phyloP scores from a whole-genome alignment of 2,797 vertebrate species.

The Gymnoscopelus microlampas region DNA sequence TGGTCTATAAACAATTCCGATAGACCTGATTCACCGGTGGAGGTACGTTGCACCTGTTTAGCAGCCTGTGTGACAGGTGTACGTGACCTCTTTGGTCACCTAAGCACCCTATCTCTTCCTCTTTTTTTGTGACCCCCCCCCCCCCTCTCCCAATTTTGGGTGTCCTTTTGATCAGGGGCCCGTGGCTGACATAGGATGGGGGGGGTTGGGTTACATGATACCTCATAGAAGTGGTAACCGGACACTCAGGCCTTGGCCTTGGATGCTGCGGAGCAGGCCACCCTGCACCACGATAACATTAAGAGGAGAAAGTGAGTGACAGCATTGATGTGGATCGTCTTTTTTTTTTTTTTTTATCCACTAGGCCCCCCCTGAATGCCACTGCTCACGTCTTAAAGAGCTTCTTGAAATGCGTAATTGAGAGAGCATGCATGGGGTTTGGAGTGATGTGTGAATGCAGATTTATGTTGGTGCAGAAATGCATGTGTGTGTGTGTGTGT shows the following conservation, averaged over 20 bases:
- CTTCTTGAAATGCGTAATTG: too few species aligned
- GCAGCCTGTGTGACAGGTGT: slow-evolving; percentile 49
- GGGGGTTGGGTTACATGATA: slow-evolving; percentile 69
- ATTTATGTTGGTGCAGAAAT: too few species aligned
- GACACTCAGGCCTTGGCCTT: slow-evolving; percentile 70
- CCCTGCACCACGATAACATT: slow-evolving; percentile 69
- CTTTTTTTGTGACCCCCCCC: slow-evolving; percentile 45
- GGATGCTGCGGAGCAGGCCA: slow-evolving; percentile 69
- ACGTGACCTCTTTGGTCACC: slow-evolving; percentile 42
- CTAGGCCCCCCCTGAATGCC: slow-evolving; percentile 16
- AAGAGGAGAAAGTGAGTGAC: slow-evolving; percentile 62
- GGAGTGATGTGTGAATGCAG: background rate
- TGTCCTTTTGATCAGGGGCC: slow-evolving; percentile 78
- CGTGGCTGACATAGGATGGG: slow-evolving; percentile 79
- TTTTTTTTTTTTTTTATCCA: background rate
- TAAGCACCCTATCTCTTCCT: slow-evolving; percentile 51
- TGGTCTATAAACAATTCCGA: slow-evolving; percentile 13
- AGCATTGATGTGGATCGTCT: slow-evolving; percentile 12
- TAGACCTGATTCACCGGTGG: slow-evolving; percentile 23
- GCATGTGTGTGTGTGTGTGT: too few species aligned
- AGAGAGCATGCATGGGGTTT: too few species aligned
- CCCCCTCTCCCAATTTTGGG: slow-evolving; percentile 47
- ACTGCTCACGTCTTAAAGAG: slow-evolving; percentile 25
- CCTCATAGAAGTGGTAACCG: slow-evolving; percentile 76
- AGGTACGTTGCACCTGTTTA: slow-evolving; percentile 33